Base-by-base conservation (phyloP, 2,888 invertebrate genomes). In the Plemyria rubiginata region DNA sequence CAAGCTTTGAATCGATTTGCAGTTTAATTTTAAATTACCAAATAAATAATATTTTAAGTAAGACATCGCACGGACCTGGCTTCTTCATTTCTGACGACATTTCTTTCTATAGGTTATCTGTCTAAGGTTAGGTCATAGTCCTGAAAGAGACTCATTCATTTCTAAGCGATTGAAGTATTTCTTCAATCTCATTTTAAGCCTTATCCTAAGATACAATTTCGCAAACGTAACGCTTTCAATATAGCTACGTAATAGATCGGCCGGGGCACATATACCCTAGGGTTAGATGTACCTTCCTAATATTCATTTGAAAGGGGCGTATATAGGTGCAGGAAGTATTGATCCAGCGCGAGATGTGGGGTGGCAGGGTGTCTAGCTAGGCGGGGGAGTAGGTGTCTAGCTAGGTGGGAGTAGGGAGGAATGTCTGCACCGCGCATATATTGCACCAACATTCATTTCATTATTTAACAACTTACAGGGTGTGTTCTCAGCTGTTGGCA, bases 281-380 rank as follows among this genome's bases (percentile, higher is more conserved):
- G n/a, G 28, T 28, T 13, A 49, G 32, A 49, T 49, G 28, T 29
- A n/a, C n/a, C n/a, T n/a, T n/a, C n/a, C n/a, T n/a, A 52, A 59
- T 48, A 41, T 48, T 41, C 36, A 41, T 50, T 50, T 22, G 28
- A 48, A 46, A 38, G 36, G 60, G 56, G 50, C 53, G 55, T 45
- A 40, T 36, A 13, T 29, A 36, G 56, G 16, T 61, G 63, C 60
- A 67, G 59, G 55, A 61, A 61, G 49, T 69, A 72, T 72, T 52
- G 70, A 72, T 68, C 62, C 59, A 55, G 22, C 22, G 54, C 52
- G 56, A 54, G 55, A 54, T 54, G 29, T 41, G 15, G 46, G 51
- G 48, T 43, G 50, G 53, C n/a, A 51, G 61, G 53, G 54, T 50
- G 51, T 22, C 6, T 22, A 16, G n/a, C n/a, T n/a, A n/a, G n/a